Base-by-base conservation (phyloP, 2,113 vertebrate species). In the Periophthalmodon schlosseri region DNA sequence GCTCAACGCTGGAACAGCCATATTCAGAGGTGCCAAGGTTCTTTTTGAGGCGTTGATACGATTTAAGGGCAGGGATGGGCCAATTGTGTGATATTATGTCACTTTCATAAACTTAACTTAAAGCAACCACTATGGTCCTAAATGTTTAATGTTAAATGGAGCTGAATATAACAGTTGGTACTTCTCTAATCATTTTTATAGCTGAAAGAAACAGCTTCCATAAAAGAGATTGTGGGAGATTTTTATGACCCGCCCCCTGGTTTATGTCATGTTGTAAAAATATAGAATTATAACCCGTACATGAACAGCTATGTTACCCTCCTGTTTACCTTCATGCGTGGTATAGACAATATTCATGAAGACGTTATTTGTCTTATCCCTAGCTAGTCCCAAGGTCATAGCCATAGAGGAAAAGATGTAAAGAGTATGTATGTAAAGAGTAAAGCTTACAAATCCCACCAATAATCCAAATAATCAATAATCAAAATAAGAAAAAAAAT, bases 251-350 rank as follows among this genome's bases (percentile, higher is more conserved):
- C 7, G 1, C 18, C 28, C 18, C 8, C 15, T 64, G 61, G 28
- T 64, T 64, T 64, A 64, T 64, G 61, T 64, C 33, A 64, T 9
- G 28, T 64, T 64, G 61, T 64, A 64, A 64, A 64, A 34, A 36
- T 3, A 58, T 24, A 2, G 56, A 58, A 24, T 58, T 58, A 58
- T 21, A 23, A 14, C 4, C 21, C 24, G 20, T 9, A n/a, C 4
- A 58, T 57, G 54, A 12, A 8, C 54, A 57, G 1, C 54, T n/a
- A 57, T 57, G 54, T 57, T 23, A 5, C 54, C 21, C 21, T 11
- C 20, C 21, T 2, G 6, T 21, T 11, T 57, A 57, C 0, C 8
- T 57, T 57, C 4, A 57, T 12, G n/a, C 12, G 21, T 21, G 8
- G 23, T 23, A 23, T 12, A 23, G 10, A 57, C 20, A 14, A 18